phyloP scores from a whole-genome alignment of 2,888 invertebrate genomes.

The Drosophila mulleri region DNA sequence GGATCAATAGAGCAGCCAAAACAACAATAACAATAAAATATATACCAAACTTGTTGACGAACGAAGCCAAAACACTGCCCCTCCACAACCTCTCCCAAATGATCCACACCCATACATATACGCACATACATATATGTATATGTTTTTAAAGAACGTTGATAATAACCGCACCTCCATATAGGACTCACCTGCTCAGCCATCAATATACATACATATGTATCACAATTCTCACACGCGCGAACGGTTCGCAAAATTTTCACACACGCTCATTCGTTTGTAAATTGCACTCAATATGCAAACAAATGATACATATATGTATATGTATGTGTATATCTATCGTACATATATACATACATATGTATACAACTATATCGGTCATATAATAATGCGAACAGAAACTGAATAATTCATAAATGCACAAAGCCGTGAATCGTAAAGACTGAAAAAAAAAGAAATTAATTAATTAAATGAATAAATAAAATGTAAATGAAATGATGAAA shows the following conservation, averaged over 20 bases:
- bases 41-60: slow-evolving; percentile 28
- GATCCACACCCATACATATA: no score
- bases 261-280: slow-evolving; percentile 56
- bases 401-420: slow-evolving; percentile 80
- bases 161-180: slow-evolving; percentile 63
- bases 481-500: slow-evolving; percentile 19
- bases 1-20: slow-evolving; percentile 88
- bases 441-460: slow-evolving; percentile 62
- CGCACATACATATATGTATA: slow-evolving; percentile 21
- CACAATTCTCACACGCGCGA: slow-evolving; percentile 6
- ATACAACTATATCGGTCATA: slow-evolving; percentile 62
- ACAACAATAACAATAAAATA: not conserved
- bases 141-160: slow-evolving; percentile 55
- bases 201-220: slow-evolving; percentile 26
- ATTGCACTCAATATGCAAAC: slow-evolving; percentile 47
- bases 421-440: slow-evolving; percentile 84
- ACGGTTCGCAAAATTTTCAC: slow-evolving; percentile 14
- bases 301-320: slow-evolving; percentile 42
- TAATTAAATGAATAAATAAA: slow-evolving; percentile 43
- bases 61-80: slow-evolving; percentile 63
- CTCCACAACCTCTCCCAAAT: slow-evolving; percentile 1
- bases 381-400: slow-evolving; percentile 41
- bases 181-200: slow-evolving; percentile 37
- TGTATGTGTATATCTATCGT: slow-evolving; percentile 4
- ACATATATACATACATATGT: slow-evolving; percentile 17